A percentile compares a stretch with the other conserved stretches of the same genome.
Conservation (phyloP, 2,797 vertebrate species). For the Dendrocincla fuliginosa region DNA sequence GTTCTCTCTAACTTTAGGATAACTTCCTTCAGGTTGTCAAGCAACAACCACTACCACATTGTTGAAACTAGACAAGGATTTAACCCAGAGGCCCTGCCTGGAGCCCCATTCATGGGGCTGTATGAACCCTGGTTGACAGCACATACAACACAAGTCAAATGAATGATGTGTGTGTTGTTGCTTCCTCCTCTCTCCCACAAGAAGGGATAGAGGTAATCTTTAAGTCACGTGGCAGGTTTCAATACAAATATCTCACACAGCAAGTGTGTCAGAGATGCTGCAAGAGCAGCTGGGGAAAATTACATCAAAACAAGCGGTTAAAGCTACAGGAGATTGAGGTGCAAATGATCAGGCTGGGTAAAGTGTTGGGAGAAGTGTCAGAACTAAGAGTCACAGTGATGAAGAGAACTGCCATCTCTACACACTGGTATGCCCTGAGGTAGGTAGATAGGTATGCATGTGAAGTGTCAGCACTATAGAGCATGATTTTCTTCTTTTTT, state of each 20-base stretch:
- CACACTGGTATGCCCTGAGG: background rate
- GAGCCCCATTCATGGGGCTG: background rate
- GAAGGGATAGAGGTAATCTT: background rate
- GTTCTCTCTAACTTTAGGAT: background rate
- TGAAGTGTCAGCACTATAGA: background rate
- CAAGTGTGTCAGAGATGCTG: fast-evolving
- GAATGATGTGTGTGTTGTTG: background rate
- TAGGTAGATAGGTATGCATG: background rate
- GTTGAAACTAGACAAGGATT: background rate
- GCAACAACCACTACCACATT: background rate
- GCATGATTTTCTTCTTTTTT: background rate
- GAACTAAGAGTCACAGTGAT: background rate
- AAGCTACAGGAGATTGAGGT: background rate
- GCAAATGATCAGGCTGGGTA: background rate
- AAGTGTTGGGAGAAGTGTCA: background rate
- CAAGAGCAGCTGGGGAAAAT: background rate
- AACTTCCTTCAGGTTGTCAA: background rate
- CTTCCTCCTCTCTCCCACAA: background rate
- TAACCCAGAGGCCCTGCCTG: background rate
- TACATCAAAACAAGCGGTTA: background rate
- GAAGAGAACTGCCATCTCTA: background rate
- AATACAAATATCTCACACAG: background rate
- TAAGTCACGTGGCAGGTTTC: background rate
- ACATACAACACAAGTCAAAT: background rate
- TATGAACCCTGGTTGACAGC: background rate